phyloP scores from a whole-genome alignment of 2,113 vertebrate species.

The Rhizomys pruinosus region DNA sequence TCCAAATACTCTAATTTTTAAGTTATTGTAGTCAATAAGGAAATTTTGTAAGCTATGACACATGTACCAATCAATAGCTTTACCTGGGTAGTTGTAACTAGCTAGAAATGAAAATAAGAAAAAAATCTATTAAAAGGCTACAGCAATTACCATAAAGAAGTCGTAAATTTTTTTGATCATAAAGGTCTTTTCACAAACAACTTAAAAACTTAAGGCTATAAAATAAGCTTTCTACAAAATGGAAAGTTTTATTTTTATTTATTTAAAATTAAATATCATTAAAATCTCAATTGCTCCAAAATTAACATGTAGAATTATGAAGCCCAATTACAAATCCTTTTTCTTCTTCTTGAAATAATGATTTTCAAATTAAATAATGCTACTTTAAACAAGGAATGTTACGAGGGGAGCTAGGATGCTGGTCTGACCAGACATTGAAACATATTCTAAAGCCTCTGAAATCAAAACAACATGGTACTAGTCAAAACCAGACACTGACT shows the following conservation, averaged over 20 bases:
- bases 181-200: neutral
- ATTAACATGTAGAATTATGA: neutral
- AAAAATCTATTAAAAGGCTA: neutral
- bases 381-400: neutral
- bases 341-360: neutral
- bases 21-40: neutral
- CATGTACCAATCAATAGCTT: neutral
- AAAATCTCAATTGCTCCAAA: neutral
- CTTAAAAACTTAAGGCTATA: neutral
- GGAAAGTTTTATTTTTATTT: neutral
- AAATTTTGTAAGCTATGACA: neutral
- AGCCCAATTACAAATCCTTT: neutral
- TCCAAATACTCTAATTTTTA: neutral
- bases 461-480: neutral
- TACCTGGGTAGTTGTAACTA: neutral
- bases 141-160: neutral
- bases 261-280: neutral
- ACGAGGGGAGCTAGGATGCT: neutral
- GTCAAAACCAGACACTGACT: too few relatives aligned
- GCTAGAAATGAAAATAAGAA: constrained; percentile 29
- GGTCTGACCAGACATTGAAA: neutral
- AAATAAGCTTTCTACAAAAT: neutral
- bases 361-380: neutral
- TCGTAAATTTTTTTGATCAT: neutral
- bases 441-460: neutral